Percentiles rank a stretch among this genome's conserved stretches.
phyloP scores from a whole-genome alignment of 2,113 vertebrate species.

The mouse (Mus musculus) region GRCm39 chr14:9689001-9689500 shows the following conservation, averaged over 20 bases:
- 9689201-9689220: background rate
- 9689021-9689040: background rate
- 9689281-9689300: background rate
- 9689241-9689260: background rate
- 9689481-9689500: conserved; percentile 57
- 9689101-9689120: background rate
- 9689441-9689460: background rate
- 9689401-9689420: background rate
- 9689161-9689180: background rate
- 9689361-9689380: background rate
- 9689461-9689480: conserved; percentile 67
- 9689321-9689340: background rate
- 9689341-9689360: background rate
- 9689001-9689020: background rate
- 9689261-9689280: background rate
- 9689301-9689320: background rate
- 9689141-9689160: conserved; percentile 32
- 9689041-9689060: background rate
- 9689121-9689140: background rate
- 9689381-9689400: background rate
- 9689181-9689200: background rate
- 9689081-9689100: background rate
- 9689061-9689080: background rate
- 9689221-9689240: background rate
- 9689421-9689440: background rate